Evolutionary conservation across 1,140 invertebrate genomes (phyloP).

Genomic region (Drosophila willistoni): DNA sequence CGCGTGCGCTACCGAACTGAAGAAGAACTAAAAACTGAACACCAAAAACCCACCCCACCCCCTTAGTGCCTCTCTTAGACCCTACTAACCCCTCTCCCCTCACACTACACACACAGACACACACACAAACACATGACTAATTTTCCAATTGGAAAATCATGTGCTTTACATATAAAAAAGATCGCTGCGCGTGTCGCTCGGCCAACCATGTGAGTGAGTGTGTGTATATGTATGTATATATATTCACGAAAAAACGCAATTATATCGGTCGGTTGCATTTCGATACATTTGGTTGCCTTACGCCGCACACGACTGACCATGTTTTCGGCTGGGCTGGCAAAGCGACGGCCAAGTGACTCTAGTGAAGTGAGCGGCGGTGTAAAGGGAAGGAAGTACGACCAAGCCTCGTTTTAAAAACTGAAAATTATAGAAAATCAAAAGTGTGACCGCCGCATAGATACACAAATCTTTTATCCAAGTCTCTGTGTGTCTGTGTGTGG

Average conservation of each 20-base stretch:
- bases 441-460: slow-evolving; percentile 75
- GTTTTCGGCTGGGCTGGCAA: slow-evolving; percentile 73
- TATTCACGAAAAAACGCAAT: slow-evolving; percentile 79
- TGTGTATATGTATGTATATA: slow-evolving; percentile 34
- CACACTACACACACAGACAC: slow-evolving; percentile 15
- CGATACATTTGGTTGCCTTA: slow-evolving; percentile 82
- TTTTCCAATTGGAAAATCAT: slow-evolving; percentile 82
- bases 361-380: neutral
- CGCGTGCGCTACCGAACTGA: slow-evolving; percentile 71
- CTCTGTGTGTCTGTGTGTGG: neutral
- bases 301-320: slow-evolving; percentile 83
- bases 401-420: slow-evolving; percentile 65
- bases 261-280: slow-evolving; percentile 83
- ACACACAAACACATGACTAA: slow-evolving; percentile 60
- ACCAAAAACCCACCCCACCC: slow-evolving; percentile 14
- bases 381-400: slow-evolving; percentile 21
- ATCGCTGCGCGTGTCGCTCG: slow-evolving; percentile 78
- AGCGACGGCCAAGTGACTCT: slow-evolving; percentile 26
- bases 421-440: slow-evolving; percentile 81
- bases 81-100: slow-evolving; percentile 8
- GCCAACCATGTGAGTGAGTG: slow-evolving; percentile 67
- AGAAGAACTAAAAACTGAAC: slow-evolving; percentile 11
- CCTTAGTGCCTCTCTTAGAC: slow-evolving; percentile 10
- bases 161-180: slow-evolving; percentile 79
- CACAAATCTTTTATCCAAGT: neutral